phyloP scores from a whole-genome alignment of 2,888 invertebrate species.

The Acronicta aceris region DNA sequence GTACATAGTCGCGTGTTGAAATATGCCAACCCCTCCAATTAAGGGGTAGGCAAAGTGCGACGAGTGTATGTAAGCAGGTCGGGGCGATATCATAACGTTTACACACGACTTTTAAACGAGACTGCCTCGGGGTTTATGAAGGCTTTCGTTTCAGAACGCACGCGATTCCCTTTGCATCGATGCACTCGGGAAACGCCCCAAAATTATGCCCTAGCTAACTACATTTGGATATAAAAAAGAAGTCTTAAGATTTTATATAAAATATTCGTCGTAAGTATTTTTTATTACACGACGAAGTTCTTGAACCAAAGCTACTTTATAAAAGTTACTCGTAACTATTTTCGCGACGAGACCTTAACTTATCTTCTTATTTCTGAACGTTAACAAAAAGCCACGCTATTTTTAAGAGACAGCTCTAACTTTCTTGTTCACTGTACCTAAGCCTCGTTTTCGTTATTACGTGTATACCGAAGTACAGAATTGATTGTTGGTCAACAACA shows the following conservation, averaged over 20 bases:
- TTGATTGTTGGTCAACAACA: conserved; percentile 21
- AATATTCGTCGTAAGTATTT: conserved; percentile 18
- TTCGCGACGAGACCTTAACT: conserved; percentile 37
- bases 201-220: conserved; percentile 3
- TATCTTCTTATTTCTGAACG: conserved; percentile 38
- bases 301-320: conserved; percentile 42
- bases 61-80: conserved; percentile 83
- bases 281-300: conserved; percentile 28
- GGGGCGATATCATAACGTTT: conserved; percentile 82
- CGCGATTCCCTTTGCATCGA: conserved; percentile 52
- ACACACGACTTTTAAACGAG: conserved; percentile 81
- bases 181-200: conserved; percentile 30
- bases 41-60: conserved; percentile 83
- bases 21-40: conserved; percentile 82
- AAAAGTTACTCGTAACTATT: conserved; percentile 46
- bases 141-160: conserved; percentile 68
- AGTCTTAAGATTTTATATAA: conserved; percentile 6
- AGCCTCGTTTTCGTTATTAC: conserved; percentile 21
- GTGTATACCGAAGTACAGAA: not conserved
- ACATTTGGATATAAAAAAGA: too few species aligned
- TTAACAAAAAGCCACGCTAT: conserved; percentile 32
- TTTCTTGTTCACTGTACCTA: conserved; percentile 32
- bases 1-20: conserved; percentile 75
- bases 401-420: conserved; percentile 35
- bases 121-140: conserved; percentile 70